Percentiles rank a stretch among this genome's conserved stretches.
Conservation (phyloP, 2,113 vertebrate species). For the Xiphias gladius region DNA sequence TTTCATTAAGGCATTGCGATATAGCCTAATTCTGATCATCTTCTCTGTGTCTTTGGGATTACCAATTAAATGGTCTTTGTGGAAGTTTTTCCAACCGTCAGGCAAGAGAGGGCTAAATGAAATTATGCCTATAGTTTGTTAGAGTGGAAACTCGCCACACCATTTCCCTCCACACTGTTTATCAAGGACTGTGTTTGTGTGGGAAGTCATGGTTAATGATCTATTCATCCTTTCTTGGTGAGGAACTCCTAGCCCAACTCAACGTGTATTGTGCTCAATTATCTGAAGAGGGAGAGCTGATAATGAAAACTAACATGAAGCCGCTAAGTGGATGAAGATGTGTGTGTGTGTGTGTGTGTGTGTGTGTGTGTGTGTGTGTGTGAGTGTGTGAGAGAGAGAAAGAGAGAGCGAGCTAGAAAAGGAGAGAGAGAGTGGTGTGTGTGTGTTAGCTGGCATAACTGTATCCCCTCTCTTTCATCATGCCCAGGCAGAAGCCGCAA, state of each 20-base stretch:
- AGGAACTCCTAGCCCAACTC: conserved; percentile 64
- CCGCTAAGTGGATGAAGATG: conserved; percentile 73
- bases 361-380: conserved; percentile 54
- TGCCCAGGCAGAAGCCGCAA: conserved; percentile 66
- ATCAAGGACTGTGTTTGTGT: conserved; percentile 71
- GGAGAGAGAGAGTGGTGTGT: conserved; percentile 56
- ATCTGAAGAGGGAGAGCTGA: conserved; percentile 76
- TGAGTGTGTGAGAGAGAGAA: background rate
- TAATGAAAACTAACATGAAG: conserved; percentile 78
- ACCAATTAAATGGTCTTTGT: conserved; percentile 78
- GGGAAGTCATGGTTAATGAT: conserved; percentile 73
- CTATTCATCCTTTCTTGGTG: conserved; percentile 69
- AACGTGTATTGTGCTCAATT: conserved; percentile 72
- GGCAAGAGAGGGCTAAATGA: conserved; percentile 41
- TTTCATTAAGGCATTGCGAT: conserved; percentile 79
- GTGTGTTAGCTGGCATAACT: conserved; percentile 50
- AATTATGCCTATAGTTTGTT: conserved; percentile 51
- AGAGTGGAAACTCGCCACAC: conserved; percentile 15
- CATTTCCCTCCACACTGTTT: conserved; percentile 54
- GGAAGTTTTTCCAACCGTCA: conserved; percentile 58
- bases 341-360: conserved; percentile 56
- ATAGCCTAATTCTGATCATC: conserved; percentile 79
- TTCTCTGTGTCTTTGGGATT: conserved; percentile 73
- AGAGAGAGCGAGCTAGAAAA: background rate
- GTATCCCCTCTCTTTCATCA: conserved; percentile 81